Conservation (phyloP, 2,888 invertebrate genomes). For the Pinctada fucata region DNA sequence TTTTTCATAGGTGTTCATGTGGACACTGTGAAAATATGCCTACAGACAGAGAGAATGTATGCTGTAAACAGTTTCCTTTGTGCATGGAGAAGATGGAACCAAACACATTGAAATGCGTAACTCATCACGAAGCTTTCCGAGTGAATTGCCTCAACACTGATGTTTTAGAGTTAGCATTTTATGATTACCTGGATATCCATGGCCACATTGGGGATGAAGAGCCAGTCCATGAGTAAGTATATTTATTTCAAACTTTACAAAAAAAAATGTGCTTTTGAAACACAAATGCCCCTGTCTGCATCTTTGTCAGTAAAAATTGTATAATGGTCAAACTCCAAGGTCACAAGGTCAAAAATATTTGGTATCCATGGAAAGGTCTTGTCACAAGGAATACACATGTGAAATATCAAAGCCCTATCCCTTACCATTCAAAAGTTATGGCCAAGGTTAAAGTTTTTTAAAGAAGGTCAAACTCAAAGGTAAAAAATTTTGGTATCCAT, state of each 20-base stretch:
- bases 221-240: constrained; percentile 20
- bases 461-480: too few species aligned
- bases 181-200: constrained; percentile 24
- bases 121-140: constrained; percentile 22
- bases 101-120: constrained; percentile 11
- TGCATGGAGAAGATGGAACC: constrained; percentile 6
- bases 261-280: not conserved
- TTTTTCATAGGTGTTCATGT: constrained; percentile 22
- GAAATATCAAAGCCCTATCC: too few species aligned
- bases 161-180: constrained; percentile 24
- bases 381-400: too few species aligned
- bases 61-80: constrained; percentile 9
- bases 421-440: too few species aligned
- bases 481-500: constrained; percentile 11
- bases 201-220: constrained; percentile 16
- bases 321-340: not conserved
- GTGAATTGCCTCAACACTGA: constrained; percentile 24
- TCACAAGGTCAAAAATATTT: too few species aligned
- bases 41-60: constrained; percentile 12
- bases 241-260: not conserved
- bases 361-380: too few species aligned
- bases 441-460: too few species aligned
- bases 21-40: constrained; percentile 19
- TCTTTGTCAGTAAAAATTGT: not conserved
- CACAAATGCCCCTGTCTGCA: not conserved